Percentiles rank a stretch among this genome's conserved stretches.
Evolutionary conservation across 2,113 vertebrate species (phyloP).

Genomic region (Chamaetylas fuelleborni): DNA sequence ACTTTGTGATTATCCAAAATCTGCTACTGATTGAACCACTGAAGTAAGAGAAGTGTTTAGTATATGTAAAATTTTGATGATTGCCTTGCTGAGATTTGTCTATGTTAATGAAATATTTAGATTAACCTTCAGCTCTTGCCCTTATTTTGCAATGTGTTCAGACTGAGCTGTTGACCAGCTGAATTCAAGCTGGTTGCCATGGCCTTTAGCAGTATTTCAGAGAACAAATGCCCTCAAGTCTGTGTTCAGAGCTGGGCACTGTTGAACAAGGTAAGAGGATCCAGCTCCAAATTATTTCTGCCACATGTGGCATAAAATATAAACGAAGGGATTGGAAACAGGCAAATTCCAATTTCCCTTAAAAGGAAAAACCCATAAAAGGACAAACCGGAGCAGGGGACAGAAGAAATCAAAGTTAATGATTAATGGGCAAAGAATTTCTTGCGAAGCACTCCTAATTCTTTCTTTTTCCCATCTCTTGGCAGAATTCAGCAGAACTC

Average conservation of each 20-base stretch:
- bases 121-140: background rate
- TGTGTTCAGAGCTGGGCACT: background rate
- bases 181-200: background rate
- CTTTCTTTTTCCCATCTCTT: conserved; percentile 27
- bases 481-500: conserved; percentile 35
- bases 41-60: background rate
- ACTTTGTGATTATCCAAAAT: background rate
- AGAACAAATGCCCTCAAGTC: background rate
- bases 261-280: background rate
- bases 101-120: background rate
- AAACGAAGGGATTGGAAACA: background rate
- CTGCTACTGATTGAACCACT: background rate
- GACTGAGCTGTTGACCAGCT: background rate
- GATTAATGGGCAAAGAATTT: conserved; percentile 66
- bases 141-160: conserved; percentile 12
- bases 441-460: conserved; percentile 38
- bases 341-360: background rate
- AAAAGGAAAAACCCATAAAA: background rate
- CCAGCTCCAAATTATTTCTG: background rate
- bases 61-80: background rate
- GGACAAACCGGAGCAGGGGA: background rate
- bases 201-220: conserved; percentile 44
- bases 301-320: background rate
- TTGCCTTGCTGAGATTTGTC: background rate
- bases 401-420: conserved; percentile 69